Percentiles rank a stretch among this genome's conserved stretches.
Conservation (phyloP, 2,113 vertebrate species). For the Callipepla californica region DNA sequence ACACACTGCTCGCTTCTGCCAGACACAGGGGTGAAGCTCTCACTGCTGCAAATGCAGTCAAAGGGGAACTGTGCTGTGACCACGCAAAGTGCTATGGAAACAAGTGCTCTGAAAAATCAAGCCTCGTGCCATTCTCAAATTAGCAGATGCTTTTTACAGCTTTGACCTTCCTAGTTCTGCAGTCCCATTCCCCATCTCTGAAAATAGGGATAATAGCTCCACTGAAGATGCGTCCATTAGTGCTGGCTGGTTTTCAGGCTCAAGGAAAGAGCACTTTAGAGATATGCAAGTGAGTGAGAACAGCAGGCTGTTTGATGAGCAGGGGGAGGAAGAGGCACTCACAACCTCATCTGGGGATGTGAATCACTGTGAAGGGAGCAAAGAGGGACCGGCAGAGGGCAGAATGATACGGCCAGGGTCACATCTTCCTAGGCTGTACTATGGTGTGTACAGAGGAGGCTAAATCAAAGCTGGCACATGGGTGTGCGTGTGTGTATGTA, state of each 20-base stretch:
- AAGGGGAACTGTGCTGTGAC: not conserved
- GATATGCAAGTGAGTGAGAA: not conserved
- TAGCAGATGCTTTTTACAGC: slow-evolving; percentile 31
- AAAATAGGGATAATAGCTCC: slow-evolving; percentile 10
- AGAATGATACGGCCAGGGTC: not conserved
- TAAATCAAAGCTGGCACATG: not conserved
- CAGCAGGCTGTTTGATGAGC: not conserved
- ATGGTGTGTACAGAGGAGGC: not conserved
- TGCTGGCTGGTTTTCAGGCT: not conserved
- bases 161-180: slow-evolving; percentile 3
- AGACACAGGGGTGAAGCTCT: not conserved
- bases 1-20: not conserved
- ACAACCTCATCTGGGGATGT: accelerated
- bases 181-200: accelerated
- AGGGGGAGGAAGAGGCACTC: not conserved
- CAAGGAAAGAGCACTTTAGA: not conserved
- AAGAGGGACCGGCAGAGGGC: not conserved
- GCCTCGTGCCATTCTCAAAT: not conserved
- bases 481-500: not conserved
- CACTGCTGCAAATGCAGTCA: not conserved
- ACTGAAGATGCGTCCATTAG: not conserved
- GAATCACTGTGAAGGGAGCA: not conserved
- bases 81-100: slow-evolving; percentile 10
- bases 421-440: not conserved
- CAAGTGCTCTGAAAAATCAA: not conserved